phyloP scores from a whole-genome alignment of 2,113 vertebrate genomes.

The Clarias macrocephalus region DNA sequence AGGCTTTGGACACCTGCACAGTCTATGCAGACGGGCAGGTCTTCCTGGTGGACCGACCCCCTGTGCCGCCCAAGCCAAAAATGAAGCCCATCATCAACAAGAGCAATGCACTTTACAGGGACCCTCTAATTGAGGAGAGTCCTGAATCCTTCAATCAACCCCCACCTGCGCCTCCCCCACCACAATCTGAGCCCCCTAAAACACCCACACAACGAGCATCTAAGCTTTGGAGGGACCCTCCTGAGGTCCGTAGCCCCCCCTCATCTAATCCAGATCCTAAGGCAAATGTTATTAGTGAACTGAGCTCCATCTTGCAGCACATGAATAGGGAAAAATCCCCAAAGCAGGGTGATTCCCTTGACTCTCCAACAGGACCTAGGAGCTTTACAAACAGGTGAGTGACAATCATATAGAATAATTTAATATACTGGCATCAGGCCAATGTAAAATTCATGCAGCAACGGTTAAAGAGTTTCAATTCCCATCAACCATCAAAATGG shows the following conservation, averaged over 20 bases:
- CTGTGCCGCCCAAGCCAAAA: conserved; percentile 97
- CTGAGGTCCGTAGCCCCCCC: conserved; percentile 83
- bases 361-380: conserved; percentile 81
- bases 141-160: conserved; percentile 82
- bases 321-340: conserved; percentile 90
- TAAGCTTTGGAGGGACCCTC: conserved; percentile 89
- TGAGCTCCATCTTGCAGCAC: conserved; percentile 95
- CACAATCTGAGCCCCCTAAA: conserved; percentile 76
- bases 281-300: conserved; percentile 91
- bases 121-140: conserved; percentile 86
- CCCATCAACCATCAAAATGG: neutral
- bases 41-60: conserved; percentile 90
- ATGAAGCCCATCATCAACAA: conserved; percentile 90
- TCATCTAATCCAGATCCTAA: conserved; percentile 86
- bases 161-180: conserved; percentile 82
- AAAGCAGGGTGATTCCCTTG: conserved; percentile 85
- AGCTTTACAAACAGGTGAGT: conserved; percentile 87
- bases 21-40: conserved; percentile 90
- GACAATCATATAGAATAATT: neutral
- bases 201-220: conserved; percentile 86
- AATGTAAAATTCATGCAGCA: neutral
- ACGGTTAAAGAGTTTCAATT: neutral
- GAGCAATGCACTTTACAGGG: conserved; percentile 87
- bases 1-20: conserved; percentile 88
- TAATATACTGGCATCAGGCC: neutral